Evolutionary conservation across 2,113 vertebrate genomes (phyloP).

Genomic region (Mustela nigripes): DNA sequence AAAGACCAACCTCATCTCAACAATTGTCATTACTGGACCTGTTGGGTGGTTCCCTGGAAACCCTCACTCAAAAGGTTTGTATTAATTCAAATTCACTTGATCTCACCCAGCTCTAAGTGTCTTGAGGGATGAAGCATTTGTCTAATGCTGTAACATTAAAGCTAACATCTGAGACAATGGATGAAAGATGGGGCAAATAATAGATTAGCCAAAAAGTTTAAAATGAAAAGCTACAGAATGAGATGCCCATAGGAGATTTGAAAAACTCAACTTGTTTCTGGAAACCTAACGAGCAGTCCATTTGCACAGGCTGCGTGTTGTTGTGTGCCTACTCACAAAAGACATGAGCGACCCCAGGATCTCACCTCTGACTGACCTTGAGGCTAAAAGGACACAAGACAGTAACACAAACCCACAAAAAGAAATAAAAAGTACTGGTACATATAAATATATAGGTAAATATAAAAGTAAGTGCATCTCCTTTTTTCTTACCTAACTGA

Average conservation of each 20-base stretch:
- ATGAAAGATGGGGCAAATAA: slow-evolving; percentile 5
- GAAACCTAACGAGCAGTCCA: background rate
- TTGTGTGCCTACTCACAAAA: background rate
- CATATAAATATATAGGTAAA: background rate
- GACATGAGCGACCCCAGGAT: background rate
- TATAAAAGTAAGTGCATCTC: background rate
- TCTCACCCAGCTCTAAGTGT: background rate
- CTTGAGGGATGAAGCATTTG: background rate
- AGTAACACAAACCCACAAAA: background rate
- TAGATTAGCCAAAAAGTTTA: background rate
- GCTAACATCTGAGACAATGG: background rate
- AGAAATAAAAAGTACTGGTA: background rate
- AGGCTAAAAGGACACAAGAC: background rate
- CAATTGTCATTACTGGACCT: background rate
- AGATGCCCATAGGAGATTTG: background rate
- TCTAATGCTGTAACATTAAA: slow-evolving; percentile 33
- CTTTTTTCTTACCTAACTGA: background rate
- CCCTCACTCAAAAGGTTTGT: background rate
- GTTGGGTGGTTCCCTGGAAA: background rate
- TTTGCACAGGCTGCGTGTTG: background rate
- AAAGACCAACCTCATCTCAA: background rate
- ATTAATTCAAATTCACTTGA: slow-evolving; percentile 29
- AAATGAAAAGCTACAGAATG: background rate
- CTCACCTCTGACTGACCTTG: background rate
- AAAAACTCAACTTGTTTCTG: background rate